Base-by-base conservation (phyloP, 2,888 invertebrate genomes). In the Pandemis cinnamomeana region DNA sequence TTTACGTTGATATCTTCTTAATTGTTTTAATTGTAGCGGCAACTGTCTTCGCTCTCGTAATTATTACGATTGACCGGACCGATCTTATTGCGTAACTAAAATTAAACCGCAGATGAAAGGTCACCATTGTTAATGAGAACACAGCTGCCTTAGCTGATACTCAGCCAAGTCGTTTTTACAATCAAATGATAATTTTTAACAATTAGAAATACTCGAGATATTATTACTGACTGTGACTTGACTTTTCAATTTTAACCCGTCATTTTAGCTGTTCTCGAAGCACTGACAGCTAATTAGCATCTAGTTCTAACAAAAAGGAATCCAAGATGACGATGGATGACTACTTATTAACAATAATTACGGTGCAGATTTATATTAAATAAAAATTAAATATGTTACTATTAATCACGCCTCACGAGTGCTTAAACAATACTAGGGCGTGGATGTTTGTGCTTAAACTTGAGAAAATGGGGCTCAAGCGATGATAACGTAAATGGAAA, bases 101-200 rank as follows among this genome's bases (percentile, higher is more conserved):
- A 69, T 64, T 69, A 68, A 62, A 42, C 64, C 64, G 20, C 64
- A 58, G 58, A 64, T 73, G 64, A 73, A 73, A 73, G 72, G 69
- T 73, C 72, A 73, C 46, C 63, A 15, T 63, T 68, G 53, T 64
- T 69, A 48, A 73, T 73, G 69, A 63, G 68, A 73, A 64, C 69
- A 68, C 68, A 69, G 72, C 68, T 60, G 69, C 53, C 58, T 64
- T 10, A 48, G 48, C 41, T 41, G 61, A 61, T 41, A 41, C 36
- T n/a, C 41, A 61, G 61, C 61, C 41, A 41, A 61, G 36, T 61
- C 61, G 61, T 61, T 61, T 41, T 61, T 61, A 41, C 61, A 61
- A 61, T 41, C 13, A 41, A 61, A 61, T 61, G 13, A 61, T 41
- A 58, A 27, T 58, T 58, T 27, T 27, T 27, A 58, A 27, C 58